Percentiles rank a stretch among this genome's conserved stretches.
phyloP scores from a whole-genome alignment of 2,888 invertebrate species.

The Chaetoderma sp. region DNA sequence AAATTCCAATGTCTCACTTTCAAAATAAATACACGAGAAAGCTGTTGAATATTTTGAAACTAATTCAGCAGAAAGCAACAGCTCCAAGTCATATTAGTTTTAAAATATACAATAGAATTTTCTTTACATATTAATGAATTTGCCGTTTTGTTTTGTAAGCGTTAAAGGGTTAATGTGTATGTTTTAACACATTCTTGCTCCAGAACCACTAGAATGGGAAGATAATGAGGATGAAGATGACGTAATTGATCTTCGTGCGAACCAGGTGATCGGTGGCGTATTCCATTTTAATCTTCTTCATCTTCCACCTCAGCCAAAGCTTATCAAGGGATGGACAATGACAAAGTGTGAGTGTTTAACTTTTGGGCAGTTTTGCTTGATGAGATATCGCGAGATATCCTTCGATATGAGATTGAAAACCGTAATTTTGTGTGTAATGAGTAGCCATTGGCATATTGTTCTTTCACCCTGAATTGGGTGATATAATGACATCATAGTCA shows the following conservation, averaged over 20 bases:
- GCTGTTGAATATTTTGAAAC: too few species aligned
- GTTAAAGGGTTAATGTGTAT: background rate
- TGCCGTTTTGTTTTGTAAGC: too few species aligned
- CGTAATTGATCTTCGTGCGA: constrained; percentile 63
- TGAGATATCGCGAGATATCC: background rate
- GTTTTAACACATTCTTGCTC: constrained; percentile 4
- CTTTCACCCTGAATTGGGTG: background rate
- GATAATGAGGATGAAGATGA: constrained; percentile 69
- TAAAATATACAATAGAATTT: too few species aligned
- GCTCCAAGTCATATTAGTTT: too few species aligned
- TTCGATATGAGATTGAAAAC: too few species aligned
- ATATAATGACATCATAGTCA: too few species aligned
- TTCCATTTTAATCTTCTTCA: constrained; percentile 63
- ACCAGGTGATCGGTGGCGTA: constrained; percentile 64
- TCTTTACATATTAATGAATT: too few species aligned
- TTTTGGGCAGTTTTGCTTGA: background rate
- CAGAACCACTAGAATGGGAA: constrained; percentile 64
- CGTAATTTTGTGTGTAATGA: background rate
- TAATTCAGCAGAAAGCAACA: too few species aligned
- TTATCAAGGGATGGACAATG: constrained; percentile 60
- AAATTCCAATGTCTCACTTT: too few species aligned
- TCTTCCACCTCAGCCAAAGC: constrained; percentile 68
- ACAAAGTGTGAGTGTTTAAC: constrained; percentile 57
- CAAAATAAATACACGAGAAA: too few species aligned
- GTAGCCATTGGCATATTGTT: too few species aligned